Percentiles rank a stretch among this genome's conserved stretches.
Conservation (phyloP, 1,140 invertebrate genomes). For the Pseudomyrmex dendroicus region DNA sequence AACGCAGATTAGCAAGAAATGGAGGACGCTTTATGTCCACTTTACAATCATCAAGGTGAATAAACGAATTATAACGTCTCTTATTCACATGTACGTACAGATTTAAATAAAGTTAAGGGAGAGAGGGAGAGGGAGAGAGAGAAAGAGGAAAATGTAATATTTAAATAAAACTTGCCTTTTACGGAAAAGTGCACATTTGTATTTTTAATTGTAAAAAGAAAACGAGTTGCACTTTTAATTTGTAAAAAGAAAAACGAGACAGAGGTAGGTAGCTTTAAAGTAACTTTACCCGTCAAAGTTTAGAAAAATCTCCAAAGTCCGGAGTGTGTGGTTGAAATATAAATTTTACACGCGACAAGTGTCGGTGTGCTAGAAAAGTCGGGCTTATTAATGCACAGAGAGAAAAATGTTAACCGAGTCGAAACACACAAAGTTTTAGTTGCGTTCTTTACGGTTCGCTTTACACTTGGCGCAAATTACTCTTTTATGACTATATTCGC, state of each 20-base stretch:
- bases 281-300: too few species aligned
- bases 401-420: slow-evolving; percentile 21
- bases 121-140: too few species aligned
- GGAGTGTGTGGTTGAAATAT: too few species aligned
- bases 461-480: slow-evolving; percentile 38
- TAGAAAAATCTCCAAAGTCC: too few species aligned
- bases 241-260: too few species aligned
- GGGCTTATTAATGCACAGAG: slow-evolving; percentile 9
- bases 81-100: slow-evolving; percentile 2
- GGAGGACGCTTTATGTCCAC: slow-evolving; percentile 35
- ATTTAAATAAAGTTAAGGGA: slow-evolving; percentile 16
- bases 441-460: slow-evolving; percentile 22
- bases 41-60: slow-evolving; percentile 24
- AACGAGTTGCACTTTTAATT: too few species aligned
- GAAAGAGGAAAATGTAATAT: not conserved
- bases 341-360: slow-evolving; percentile 4
- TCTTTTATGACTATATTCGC: slow-evolving; percentile 35
- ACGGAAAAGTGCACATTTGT: not conserved
- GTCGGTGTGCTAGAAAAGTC: not conserved
- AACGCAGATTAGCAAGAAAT: slow-evolving; percentile 38
- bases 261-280: too few species aligned
- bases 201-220: too few species aligned
- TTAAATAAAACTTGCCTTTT: not conserved
- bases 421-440: not conserved
- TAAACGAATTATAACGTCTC: slow-evolving; percentile 6